These are phyloP conservation scores for Gymnogyps californianus DNA, from an alignment of 2,113 vertebrate species.

Conservation along the genomic window DNA sequence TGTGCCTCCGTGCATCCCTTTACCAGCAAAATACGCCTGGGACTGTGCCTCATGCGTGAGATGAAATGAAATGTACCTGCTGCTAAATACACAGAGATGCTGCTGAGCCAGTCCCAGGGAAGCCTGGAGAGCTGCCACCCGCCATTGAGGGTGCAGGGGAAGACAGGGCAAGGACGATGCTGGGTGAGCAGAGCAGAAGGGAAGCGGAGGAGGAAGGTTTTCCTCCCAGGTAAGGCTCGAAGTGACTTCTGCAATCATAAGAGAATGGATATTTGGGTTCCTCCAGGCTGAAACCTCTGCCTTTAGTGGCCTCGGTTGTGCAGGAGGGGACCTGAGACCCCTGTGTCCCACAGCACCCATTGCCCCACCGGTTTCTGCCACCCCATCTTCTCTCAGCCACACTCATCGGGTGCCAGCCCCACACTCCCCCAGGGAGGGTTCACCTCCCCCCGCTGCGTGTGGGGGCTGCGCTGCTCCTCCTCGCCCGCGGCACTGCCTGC, in stretches of 20 bases:
- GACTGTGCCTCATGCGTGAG: background rate
- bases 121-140: background rate
- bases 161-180: background rate
- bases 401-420: accelerated
- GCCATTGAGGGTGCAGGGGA: background rate
- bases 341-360: accelerated
- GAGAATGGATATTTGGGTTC: background rate
- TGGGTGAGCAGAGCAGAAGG: background rate
- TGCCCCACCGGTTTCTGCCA: background rate
- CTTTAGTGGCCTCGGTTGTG: background rate
- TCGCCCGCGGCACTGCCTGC: accelerated
- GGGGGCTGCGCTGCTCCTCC: background rate
- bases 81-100: background rate
- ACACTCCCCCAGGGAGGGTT: background rate
- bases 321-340: background rate
- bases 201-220: background rate
- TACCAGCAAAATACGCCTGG: background rate
- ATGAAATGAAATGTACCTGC: background rate
- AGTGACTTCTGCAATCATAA: background rate
- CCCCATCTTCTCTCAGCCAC: accelerated
- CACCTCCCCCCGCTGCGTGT: accelerated
- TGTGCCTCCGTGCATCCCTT: background rate
- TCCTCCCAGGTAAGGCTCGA: background rate
- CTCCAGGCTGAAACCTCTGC: background rate
- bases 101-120: background rate